A percentile compares a stretch with the other conserved stretches of the same genome.
phyloP scores from a whole-genome alignment of 2,888 invertebrate genomes.

The Muscina levida region DNA sequence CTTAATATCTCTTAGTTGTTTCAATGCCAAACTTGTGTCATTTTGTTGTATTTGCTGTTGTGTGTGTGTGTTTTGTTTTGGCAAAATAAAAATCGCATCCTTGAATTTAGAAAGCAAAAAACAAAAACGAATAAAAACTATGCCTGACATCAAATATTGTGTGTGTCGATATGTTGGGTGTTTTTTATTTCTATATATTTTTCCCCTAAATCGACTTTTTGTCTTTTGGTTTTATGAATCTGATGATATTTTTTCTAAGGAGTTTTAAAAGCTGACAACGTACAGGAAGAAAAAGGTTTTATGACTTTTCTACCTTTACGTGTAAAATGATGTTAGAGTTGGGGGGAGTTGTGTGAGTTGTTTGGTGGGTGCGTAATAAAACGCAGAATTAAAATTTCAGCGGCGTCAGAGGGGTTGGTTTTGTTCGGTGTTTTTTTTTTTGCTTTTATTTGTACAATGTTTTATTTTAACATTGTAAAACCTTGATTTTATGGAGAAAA shows the following conservation, averaged over 20 bases:
- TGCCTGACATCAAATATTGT: constrained; percentile 28
- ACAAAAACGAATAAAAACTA: constrained; percentile 5
- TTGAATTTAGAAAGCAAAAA: not conserved
- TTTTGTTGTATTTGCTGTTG: constrained; percentile 23
- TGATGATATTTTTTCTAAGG: constrained; percentile 28
- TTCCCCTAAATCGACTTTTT: constrained; percentile 16
- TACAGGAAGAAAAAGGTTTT: constrained; percentile 41
- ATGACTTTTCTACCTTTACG: constrained; percentile 49
- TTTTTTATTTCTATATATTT: constrained; percentile 28
- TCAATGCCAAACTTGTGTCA: not conserved
- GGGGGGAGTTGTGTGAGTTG: too few species aligned
- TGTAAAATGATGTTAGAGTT: too few species aligned
- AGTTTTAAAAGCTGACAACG: constrained; percentile 13
- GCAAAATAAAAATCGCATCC: not conserved
- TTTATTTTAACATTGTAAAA: too few species aligned
- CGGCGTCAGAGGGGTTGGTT: not conserved
- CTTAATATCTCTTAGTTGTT: constrained; percentile 9
- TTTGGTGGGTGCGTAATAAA: too few species aligned
- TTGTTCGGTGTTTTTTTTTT: not conserved
- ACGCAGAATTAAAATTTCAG: not conserved
- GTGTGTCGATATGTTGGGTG: constrained; percentile 23
- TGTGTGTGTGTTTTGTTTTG: too few species aligned
- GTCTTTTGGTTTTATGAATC: constrained; percentile 1
- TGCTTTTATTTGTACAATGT: too few species aligned
- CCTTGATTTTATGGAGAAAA: constrained; percentile 24